These are phyloP conservation scores for Leptestheria dahalacensis DNA, from an alignment of 1,140 invertebrate species.

Conservation along the genomic window DNA sequence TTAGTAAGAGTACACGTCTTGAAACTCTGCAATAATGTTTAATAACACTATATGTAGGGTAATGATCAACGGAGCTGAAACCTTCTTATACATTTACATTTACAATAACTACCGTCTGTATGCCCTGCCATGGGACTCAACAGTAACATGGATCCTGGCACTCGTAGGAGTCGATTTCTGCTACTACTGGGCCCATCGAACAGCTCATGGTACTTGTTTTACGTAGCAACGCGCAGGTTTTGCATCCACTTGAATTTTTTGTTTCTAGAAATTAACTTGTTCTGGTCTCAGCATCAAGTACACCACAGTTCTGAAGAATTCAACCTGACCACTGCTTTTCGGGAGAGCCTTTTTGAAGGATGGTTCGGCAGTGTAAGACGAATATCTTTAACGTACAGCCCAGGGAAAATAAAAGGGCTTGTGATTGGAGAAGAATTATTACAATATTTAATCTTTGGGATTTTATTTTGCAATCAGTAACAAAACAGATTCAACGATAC, in stretches of 20 bases:
- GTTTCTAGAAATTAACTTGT: conserved; percentile 1
- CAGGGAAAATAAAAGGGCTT: not conserved
- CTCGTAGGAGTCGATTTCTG: conserved; percentile 31
- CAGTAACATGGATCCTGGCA: conserved; percentile 29
- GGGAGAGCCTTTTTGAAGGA: conserved; percentile 29
- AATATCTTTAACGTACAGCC: not conserved
- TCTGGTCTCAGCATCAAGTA: conserved; percentile 21
- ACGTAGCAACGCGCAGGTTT: not conserved
- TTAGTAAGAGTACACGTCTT: conserved; percentile 23
- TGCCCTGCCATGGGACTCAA: conserved; percentile 29
- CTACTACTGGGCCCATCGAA: conserved; percentile 36
- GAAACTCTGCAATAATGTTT: not conserved
- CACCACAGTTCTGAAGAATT: conserved; percentile 30
- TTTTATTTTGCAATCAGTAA: no score
- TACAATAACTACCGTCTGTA: conserved; percentile 28
- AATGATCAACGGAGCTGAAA: not conserved
- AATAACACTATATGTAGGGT: not conserved
- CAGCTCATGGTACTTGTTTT: conserved; percentile 29
- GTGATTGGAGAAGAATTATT: not conserved
- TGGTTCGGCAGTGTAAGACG: conserved; percentile 26
- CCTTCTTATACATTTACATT: conserved; percentile 25
- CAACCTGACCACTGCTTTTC: conserved; percentile 28
- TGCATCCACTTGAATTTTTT: not conserved
- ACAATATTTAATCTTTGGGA: not conserved
- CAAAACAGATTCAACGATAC: no score